phyloP scores from a whole-genome alignment of 2,113 vertebrate genomes.

The Calonectris borealis region DNA sequence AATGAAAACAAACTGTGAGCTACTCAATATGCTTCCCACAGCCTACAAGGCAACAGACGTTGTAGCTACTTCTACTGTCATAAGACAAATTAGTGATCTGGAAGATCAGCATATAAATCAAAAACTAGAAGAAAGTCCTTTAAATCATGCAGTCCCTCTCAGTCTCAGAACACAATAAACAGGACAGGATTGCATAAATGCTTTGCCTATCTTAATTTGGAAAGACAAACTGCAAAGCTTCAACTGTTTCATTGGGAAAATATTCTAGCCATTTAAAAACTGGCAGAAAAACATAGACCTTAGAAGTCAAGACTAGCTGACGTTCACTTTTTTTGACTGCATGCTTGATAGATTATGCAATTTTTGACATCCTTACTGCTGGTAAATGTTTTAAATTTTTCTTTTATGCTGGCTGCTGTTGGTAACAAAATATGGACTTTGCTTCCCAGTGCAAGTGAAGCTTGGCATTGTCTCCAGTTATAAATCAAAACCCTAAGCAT shows the following conservation, averaged over 20 bases:
- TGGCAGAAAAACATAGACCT: neutral
- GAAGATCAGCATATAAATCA: neutral
- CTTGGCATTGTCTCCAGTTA: neutral
- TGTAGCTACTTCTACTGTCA: neutral
- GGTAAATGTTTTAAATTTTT: neutral
- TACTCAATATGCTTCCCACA: neutral
- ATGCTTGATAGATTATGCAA: neutral
- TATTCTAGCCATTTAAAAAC: neutral
- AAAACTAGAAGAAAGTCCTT: neutral
- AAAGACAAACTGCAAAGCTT: neutral
- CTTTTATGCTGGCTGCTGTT: neutral
- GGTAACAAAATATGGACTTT: neutral
- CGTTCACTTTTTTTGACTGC: neutral
- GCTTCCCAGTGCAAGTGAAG: neutral
- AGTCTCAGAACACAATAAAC: neutral
- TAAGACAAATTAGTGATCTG: neutral
- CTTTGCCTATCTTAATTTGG: neutral
- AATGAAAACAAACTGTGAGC: neutral
- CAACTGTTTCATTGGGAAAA: neutral
- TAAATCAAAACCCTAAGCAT: neutral
- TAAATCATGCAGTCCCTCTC: neutral
- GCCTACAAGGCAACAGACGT: neutral
- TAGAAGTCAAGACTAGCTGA: neutral
- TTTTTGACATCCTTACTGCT: neutral
- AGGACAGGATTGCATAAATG: neutral